A percentile compares a stretch with the other conserved stretches of the same genome.
Conservation (phyloP, 2,113 vertebrate genomes). For the Tinamus guttatus region DNA sequence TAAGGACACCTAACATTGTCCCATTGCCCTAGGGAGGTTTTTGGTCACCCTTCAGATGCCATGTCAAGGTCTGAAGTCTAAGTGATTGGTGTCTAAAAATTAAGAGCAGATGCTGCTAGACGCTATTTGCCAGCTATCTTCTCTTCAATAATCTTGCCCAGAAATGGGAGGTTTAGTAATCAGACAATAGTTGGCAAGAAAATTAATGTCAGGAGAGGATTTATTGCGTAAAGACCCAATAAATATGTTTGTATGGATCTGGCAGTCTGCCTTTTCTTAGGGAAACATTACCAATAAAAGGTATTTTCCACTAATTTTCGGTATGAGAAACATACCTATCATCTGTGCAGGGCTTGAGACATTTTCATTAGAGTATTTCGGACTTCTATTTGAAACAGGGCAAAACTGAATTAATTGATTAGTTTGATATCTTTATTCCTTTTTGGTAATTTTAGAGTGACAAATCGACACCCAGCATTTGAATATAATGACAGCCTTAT, state of each 20-base stretch:
- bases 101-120: conserved; percentile 31
- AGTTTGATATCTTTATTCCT: background rate
- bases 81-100: conserved; percentile 18
- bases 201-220: conserved; percentile 35
- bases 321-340: background rate
- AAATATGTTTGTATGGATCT: background rate
- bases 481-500: background rate
- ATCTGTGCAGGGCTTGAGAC: background rate
- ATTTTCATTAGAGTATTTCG: background rate
- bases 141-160: conserved; percentile 18
- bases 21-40: background rate
- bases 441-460: background rate
- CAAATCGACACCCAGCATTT: background rate
- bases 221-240: conserved; percentile 11
- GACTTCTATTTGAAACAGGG: background rate
- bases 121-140: conserved; percentile 22
- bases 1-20: background rate
- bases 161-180: conserved; percentile 40
- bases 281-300: background rate
- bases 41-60: background rate
- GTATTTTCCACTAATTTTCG: background rate
- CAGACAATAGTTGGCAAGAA: conserved; percentile 39
- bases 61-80: conserved; percentile 27
- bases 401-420: background rate
- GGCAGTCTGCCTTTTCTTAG: background rate